phyloP scores from a whole-genome alignment of 2,888 invertebrate genomes.

The Julus scandinavius region DNA sequence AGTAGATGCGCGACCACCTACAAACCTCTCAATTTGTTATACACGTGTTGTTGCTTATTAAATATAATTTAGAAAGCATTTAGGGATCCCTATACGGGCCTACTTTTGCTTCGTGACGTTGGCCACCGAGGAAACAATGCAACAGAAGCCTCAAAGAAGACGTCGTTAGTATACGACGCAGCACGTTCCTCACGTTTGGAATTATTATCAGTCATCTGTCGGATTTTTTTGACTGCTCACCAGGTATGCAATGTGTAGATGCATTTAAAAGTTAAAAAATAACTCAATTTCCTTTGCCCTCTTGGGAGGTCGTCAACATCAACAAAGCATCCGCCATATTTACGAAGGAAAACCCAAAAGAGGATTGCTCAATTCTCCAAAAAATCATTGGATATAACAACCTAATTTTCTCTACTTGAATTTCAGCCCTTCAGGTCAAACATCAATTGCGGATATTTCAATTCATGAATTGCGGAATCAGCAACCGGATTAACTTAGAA shows the following conservation, averaged over 20 bases:
- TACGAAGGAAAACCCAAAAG: neutral
- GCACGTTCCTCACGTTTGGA: neutral
- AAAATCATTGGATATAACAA: neutral
- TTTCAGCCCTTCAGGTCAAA: neutral
- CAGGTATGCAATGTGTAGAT: neutral
- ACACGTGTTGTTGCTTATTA: constrained; percentile 19
- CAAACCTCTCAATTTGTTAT: constrained; percentile 33
- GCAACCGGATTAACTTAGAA: no score
- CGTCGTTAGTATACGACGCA: neutral
- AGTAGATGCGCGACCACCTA: neutral
- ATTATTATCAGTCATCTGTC: constrained; percentile 29
- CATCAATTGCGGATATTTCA: neutral
- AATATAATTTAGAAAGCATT: constrained; percentile 27
- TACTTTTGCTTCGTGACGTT: neutral
- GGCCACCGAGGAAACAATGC: neutral
- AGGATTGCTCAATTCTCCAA: constrained; percentile 1
- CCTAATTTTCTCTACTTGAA: constrained; percentile 17
- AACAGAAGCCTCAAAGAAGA: neutral
- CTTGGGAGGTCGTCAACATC: neutral
- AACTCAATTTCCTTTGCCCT: neutral
- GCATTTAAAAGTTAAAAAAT: neutral
- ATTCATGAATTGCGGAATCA: neutral
- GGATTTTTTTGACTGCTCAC: neutral
- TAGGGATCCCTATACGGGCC: neutral
- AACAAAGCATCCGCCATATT: neutral